These are phyloP conservation scores for Paracanthobrama guichenoti DNA, from an alignment of 2,113 vertebrate genomes.

Conservation along the genomic window DNA sequence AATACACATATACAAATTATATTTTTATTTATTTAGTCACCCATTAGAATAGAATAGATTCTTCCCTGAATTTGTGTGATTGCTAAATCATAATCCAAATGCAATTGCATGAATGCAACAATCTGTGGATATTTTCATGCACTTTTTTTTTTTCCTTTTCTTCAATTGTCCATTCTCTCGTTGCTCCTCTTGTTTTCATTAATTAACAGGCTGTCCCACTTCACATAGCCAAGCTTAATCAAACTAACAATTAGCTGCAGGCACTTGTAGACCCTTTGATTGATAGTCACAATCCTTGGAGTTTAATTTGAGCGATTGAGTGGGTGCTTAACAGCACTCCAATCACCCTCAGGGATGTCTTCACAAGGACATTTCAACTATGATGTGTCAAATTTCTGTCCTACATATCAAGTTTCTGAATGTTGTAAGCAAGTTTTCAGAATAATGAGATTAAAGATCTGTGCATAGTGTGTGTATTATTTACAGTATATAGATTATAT, in stretches of 20 bases:
- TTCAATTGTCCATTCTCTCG: constrained; percentile 56
- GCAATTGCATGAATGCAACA: constrained; percentile 51
- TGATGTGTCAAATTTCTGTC: constrained; percentile 36
- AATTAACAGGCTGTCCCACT: constrained; percentile 71
- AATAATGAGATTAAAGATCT: constrained; percentile 44
- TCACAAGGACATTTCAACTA: constrained; percentile 35
- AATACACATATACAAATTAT: background rate
- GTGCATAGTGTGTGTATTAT: background rate
- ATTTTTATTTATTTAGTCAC: constrained; percentile 4
- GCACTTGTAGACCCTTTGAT: constrained; percentile 64
- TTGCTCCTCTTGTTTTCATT: constrained; percentile 67
- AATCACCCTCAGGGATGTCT: constrained; percentile 42
- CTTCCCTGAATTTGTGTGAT: constrained; percentile 1
- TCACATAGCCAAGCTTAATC: constrained; percentile 69
- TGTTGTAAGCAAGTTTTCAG: background rate
- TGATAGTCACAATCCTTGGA: constrained; percentile 64
- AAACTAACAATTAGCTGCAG: constrained; percentile 67
- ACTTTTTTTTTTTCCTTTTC: constrained; percentile 8
- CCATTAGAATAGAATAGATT: constrained; percentile 22
- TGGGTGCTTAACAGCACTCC: constrained; percentile 46
- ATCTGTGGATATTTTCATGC: constrained; percentile 50
- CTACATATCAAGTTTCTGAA: constrained; percentile 32
- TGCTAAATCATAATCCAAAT: constrained; percentile 50
- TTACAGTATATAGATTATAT: too few relatives aligned
- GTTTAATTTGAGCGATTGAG: constrained; percentile 62